Evolutionary conservation across 2,797 vertebrate genomes (phyloP), one percentile per base, ranked within the genome.

Genomic region (Lepus townsendii): DNA sequence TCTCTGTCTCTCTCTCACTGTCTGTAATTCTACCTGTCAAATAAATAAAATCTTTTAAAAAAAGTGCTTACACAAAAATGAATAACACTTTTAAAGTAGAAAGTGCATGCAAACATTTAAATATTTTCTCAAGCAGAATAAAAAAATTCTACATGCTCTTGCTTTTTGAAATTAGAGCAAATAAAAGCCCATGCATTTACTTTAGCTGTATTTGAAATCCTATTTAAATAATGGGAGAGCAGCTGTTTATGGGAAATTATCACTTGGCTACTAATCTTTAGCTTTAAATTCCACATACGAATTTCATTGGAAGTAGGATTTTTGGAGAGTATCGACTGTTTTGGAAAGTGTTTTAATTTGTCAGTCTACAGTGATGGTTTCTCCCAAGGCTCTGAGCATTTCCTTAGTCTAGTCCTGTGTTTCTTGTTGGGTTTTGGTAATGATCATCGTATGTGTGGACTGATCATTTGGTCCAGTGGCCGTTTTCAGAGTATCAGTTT

Each of bases 61-160:
- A 52, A 82, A 95, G 66, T 96, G 88, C 88, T 78, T 95, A 76
- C 91, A 98, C 95, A 98, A 97, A 97, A 96, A 96, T 93, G n/a
- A 94, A 90, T 47, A 96, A 92, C 57, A 95, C 42, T 47, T 47
- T 47, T 47, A 47, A 76, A 75, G 52, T 24, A 83, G 72, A 89
- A 80, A 65, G 12, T 66, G 47, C 6, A 77, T 50, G 24, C 14
- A 83, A 52, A 69, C 26, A 69, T 95, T 88, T 68, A 60, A 54
- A 79, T 66, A 47, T 30, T 62, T 95, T 92, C 47, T 66, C 38
- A 93, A 93, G n/a, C 77, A 80, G 79, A 86, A 85, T 76, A 76
- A 57, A 60, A 96, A 72, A 24, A 82, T 90, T 69, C 38, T 26
- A 10, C 16, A 13, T 76, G 26, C 5, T 54, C 94, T 96, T 96